Evolutionary conservation across 2,888 invertebrate genomes (phyloP), one percentile per base, ranked within the genome.

Genomic region (Drosophila macrothrix): DNA sequence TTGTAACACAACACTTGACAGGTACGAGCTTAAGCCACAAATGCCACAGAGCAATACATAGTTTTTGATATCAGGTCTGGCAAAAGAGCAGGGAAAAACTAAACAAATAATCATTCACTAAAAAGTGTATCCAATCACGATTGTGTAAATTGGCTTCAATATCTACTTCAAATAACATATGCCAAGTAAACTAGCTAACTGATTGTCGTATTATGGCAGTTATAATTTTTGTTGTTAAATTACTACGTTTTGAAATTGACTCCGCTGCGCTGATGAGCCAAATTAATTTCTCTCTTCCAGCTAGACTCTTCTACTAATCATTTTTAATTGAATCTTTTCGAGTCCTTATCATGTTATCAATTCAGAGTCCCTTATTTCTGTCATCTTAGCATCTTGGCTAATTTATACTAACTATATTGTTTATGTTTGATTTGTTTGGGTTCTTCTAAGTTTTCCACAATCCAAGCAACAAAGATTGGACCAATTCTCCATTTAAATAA

Each of bases 1-100:
- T 55, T 70, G 61, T 58, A 55, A 66, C 65, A 71, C 56, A 79
- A 58, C 72, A 65, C 67, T 72, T 31, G 31, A 37, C 35, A 54
- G 59, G 35, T 29, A 6, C 28, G 14, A 41, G 31, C 52, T 56
- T 56, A 22, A 28, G 52, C 69, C 63, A 43, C 62, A 77, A 65
- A 60, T n/a, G 60, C 4, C 46, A 41, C 19, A 41, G 16, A 28
- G 33, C 29, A 6, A 14, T 43, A 12, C 28, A 9, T 29, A 60
- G 9, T 37, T 12, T 19, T 22, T 14, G 9, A 25, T n/a, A 56
- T 52, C 19, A n/a, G 2, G 3, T 16, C 28, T 37, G 16, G 16
- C 12, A 29, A 29, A 56, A 10, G 16, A 14, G 3, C 14, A 5
- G 10, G 7, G 7, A 28, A 5, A 7, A 61, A 22, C 28, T 4